These are phyloP conservation scores for Propsilocerus akamusi DNA, from an alignment of 1,140 invertebrate species.

Conservation along the genomic window DNA sequence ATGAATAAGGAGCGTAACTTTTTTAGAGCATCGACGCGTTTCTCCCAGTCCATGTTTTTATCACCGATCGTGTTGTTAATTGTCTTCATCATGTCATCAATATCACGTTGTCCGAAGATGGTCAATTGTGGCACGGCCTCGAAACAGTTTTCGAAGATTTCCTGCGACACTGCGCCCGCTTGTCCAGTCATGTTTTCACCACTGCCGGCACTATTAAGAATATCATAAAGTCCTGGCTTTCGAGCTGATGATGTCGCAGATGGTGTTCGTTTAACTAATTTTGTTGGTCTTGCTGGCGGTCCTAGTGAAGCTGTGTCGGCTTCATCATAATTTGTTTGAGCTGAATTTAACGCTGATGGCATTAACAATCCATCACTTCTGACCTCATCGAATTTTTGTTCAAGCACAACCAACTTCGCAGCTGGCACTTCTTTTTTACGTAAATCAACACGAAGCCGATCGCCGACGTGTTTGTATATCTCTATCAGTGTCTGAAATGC, in stretches of 20 bases:
- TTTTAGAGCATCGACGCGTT: constrained; percentile 71
- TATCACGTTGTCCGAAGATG: constrained; percentile 64
- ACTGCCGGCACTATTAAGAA: constrained; percentile 6
- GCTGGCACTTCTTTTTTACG: constrained; percentile 65
- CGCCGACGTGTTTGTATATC: constrained; percentile 81
- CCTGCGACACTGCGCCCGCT: constrained; percentile 78
- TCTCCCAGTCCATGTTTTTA: constrained; percentile 79
- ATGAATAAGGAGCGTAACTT: constrained; percentile 65
- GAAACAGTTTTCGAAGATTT: constrained; percentile 70
- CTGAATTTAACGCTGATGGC: constrained; percentile 33
- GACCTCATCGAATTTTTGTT: constrained; percentile 75
- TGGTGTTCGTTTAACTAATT: constrained; percentile 17
- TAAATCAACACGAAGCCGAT: constrained; percentile 66
- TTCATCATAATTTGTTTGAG: constrained; percentile 14
- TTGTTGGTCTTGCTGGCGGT: constrained; percentile 17
- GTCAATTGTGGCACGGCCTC: constrained; percentile 64
- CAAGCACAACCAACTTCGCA: constrained; percentile 57
- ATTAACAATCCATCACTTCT: constrained; percentile 58
- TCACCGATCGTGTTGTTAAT: constrained; percentile 60
- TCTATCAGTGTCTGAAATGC: constrained; percentile 72
- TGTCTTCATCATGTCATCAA: constrained; percentile 64
- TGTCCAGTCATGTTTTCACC: constrained; percentile 15
- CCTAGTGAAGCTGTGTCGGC: constrained; percentile 14
- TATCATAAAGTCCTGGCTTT: neutral
- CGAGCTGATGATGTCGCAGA: constrained; percentile 6